phyloP scores from a whole-genome alignment of 2,888 invertebrate genomes.

The Temnothorax unifasciatus region DNA sequence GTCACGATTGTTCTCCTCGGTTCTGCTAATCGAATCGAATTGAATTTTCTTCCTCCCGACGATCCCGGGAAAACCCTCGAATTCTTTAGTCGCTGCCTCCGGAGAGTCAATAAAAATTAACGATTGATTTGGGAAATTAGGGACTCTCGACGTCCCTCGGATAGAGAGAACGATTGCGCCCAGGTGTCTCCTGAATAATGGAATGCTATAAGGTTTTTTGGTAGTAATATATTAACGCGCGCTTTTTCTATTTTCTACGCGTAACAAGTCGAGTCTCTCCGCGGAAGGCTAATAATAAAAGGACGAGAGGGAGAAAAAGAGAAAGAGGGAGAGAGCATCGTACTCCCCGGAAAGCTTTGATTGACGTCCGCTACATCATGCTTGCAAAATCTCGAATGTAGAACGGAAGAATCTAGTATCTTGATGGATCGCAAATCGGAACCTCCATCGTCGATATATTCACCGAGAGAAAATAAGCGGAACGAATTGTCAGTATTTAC shows the following conservation, averaged over 20 bases:
- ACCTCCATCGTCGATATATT: slow-evolving; percentile 53
- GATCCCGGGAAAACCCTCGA: slow-evolving; percentile 28
- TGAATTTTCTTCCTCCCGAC: slow-evolving; percentile 79
- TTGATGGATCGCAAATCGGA: slow-evolving; percentile 71
- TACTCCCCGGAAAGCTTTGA: slow-evolving; percentile 58
- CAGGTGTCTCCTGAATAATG: slow-evolving; percentile 47
- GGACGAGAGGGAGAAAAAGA: slow-evolving; percentile 40
- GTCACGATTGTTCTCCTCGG: slow-evolving; percentile 70
- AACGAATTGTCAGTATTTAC: slow-evolving; percentile 63
- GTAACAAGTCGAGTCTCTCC: slow-evolving; percentile 33
- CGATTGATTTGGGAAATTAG: slow-evolving; percentile 71
- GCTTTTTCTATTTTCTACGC: slow-evolving; percentile 35
- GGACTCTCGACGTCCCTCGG: slow-evolving; percentile 42
- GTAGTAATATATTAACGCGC: slow-evolving; percentile 46
- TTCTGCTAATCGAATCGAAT: slow-evolving; percentile 80
- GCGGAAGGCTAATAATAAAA: slow-evolving; percentile 61
- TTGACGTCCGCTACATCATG: slow-evolving; percentile 72
- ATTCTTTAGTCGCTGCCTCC: slow-evolving; percentile 31
- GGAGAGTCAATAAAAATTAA: slow-evolving; percentile 77
- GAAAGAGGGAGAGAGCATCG: background rate
- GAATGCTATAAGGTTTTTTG: slow-evolving; percentile 39
- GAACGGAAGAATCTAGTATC: slow-evolving; percentile 54
- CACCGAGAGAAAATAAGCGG: slow-evolving; percentile 40
- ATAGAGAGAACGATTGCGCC: slow-evolving; percentile 23
- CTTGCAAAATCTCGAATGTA: slow-evolving; percentile 59